Percentiles rank a stretch among this genome's conserved stretches.
phyloP scores from a whole-genome alignment of 2,113 vertebrate genomes.

The Anarhynchus alexandrinus region DNA sequence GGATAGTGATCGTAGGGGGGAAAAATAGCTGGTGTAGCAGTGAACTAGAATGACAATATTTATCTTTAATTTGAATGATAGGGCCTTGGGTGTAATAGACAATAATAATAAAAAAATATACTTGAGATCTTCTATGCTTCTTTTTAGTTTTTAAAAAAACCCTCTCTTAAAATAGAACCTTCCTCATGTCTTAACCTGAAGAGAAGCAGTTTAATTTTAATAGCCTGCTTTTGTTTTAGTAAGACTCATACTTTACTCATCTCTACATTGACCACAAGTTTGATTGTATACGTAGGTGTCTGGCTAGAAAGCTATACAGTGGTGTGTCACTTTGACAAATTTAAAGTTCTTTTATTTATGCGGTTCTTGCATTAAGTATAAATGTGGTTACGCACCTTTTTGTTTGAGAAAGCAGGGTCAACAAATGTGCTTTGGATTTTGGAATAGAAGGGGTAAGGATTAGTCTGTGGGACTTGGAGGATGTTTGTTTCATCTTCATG shows the following conservation, averaged over 20 bases:
- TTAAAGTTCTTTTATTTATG: not conserved
- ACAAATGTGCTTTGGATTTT: not conserved
- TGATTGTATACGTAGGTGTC: not conserved
- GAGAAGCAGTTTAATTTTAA: not conserved
- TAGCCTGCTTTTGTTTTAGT: not conserved
- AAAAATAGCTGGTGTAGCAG: slow-evolving; percentile 16
- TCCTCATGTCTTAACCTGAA: not conserved
- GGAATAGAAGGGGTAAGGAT: not conserved
- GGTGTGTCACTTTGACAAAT: not conserved
- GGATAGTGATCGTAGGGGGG: not conserved
- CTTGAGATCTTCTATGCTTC: not conserved
- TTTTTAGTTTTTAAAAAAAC: not conserved
- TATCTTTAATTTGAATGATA: slow-evolving; percentile 7
- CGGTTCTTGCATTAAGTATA: not conserved
- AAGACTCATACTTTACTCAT: not conserved
- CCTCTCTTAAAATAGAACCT: not conserved
- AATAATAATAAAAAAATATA: not conserved
- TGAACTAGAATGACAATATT: slow-evolving; percentile 1
- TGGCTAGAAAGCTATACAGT: not conserved
- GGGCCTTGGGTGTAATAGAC: not conserved
- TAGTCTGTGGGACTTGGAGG: not conserved
- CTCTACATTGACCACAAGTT: not conserved
- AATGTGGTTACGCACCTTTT: not conserved
- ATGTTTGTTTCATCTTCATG: not conserved
- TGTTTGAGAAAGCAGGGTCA: not conserved